phyloP scores from a whole-genome alignment of 1,140 invertebrate species.

The Drosophila funebris region DNA sequence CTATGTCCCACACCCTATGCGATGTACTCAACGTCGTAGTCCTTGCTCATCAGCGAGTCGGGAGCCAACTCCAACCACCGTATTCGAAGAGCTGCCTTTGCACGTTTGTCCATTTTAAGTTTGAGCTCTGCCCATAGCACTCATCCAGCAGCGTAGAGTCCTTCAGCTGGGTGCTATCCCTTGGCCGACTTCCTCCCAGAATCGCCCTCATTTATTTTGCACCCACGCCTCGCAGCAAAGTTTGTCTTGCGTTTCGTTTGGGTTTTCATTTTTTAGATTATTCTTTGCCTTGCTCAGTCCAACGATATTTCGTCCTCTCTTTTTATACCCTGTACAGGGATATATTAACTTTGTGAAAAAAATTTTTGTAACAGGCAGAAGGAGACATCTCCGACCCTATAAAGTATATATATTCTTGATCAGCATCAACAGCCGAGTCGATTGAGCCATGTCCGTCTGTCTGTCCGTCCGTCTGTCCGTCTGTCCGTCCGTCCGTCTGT shows the following conservation, averaged over 20 bases:
- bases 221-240: constrained; percentile 79
- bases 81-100: constrained; percentile 41
- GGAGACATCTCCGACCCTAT: too few relatives aligned
- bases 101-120: constrained; percentile 80
- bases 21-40: constrained; percentile 42
- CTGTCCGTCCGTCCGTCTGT: too few relatives aligned
- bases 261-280: constrained; percentile 82
- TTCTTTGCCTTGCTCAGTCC: constrained; percentile 64
- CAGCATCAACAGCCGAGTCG: too few relatives aligned
- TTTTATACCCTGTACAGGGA: too few relatives aligned
- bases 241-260: constrained; percentile 77
- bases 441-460: too few relatives aligned
- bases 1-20: constrained; percentile 11
- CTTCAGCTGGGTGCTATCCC: constrained; percentile 55
- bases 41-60: constrained; percentile 73
- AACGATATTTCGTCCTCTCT: constrained; percentile 31
- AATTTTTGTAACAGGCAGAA: too few relatives aligned
- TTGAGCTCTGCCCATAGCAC: constrained; percentile 78
- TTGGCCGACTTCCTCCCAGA: background rate
- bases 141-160: constrained; percentile 71
- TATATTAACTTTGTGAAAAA: too few relatives aligned
- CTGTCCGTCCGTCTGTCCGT: too few relatives aligned
- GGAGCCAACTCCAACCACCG: constrained; percentile 22
- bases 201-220: constrained; percentile 75
- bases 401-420: too few relatives aligned